Percentiles rank a stretch among this genome's conserved stretches.
These are phyloP conservation scores for Gobio occitaniae DNA, from an alignment of 2,797 vertebrate species.

Conservation along the genomic window DNA sequence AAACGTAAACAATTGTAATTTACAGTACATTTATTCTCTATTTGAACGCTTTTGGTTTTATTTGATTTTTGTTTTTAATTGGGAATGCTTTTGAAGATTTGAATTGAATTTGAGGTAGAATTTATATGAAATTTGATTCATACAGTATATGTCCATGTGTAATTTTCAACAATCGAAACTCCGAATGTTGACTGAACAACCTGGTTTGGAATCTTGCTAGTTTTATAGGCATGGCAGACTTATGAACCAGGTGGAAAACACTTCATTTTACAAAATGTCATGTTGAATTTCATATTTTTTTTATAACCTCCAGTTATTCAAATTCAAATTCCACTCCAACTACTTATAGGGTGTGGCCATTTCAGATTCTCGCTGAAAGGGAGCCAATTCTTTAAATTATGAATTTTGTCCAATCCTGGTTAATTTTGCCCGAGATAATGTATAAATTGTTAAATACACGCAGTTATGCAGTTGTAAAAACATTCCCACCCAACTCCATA, in stretches of 20 bases:
- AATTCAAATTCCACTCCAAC: background rate
- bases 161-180: background rate
- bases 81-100: background rate
- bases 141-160: background rate
- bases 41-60: background rate
- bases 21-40: background rate
- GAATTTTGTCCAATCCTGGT: background rate
- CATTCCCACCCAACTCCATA: background rate
- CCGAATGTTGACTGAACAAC: background rate
- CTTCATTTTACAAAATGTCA: background rate
- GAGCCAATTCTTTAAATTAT: background rate
- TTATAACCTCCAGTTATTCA: background rate
- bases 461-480: slow-evolving; percentile 15
- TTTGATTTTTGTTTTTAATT: background rate
- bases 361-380: background rate
- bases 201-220: background rate
- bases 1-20: background rate
- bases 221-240: background rate
- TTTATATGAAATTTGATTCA: background rate
- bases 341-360: background rate
- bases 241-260: background rate
- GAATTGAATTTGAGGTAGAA: background rate
- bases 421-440: slow-evolving; percentile 3
- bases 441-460: slow-evolving; percentile 4
- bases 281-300: background rate